These are phyloP conservation scores for Trichonephila clavata DNA, from an alignment of 1,140 invertebrate species.

Conservation along the genomic window DNA sequence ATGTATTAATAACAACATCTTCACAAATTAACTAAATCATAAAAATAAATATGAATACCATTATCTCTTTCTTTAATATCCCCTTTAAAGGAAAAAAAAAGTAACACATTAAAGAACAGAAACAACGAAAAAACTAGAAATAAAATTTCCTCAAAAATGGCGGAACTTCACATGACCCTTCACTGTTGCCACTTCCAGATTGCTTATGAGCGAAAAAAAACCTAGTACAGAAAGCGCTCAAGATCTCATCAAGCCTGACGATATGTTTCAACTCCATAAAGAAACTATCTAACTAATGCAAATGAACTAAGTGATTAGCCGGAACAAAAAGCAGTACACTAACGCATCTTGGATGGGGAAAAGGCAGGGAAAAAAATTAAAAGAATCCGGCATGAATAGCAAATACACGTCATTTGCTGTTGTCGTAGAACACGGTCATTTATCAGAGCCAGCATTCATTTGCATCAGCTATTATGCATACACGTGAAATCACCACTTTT, in stretches of 20 bases:
- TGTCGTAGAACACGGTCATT: constrained; percentile 55
- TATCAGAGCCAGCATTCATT: constrained; percentile 63
- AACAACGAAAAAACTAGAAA: background rate
- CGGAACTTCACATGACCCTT: constrained; percentile 5
- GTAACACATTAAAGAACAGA: background rate
- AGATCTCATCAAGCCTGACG: constrained; percentile 47
- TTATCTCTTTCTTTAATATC: background rate
- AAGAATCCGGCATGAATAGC: constrained; percentile 61
- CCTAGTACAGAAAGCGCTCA: background rate
- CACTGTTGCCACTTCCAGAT: constrained; percentile 59
- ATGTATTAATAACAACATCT: no score
- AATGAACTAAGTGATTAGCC: constrained; percentile 65
- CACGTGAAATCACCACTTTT: constrained; percentile 72
- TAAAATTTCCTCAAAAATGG: background rate
- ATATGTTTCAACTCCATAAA: constrained; percentile 58
- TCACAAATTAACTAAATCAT: no score
- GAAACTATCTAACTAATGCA: constrained; percentile 62
- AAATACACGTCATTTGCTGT: constrained; percentile 66
- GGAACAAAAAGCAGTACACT: constrained; percentile 54
- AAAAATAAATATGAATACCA: background rate
- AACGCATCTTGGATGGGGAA: background rate
- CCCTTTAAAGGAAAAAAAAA: background rate
- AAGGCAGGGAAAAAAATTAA: background rate
- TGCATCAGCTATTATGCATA: constrained; percentile 67
- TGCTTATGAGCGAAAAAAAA: background rate